Percentiles rank a stretch among this genome's conserved stretches.
Conservation (phyloP, 1,140 invertebrate genomes). For the Berghia stephanieae region DNA sequence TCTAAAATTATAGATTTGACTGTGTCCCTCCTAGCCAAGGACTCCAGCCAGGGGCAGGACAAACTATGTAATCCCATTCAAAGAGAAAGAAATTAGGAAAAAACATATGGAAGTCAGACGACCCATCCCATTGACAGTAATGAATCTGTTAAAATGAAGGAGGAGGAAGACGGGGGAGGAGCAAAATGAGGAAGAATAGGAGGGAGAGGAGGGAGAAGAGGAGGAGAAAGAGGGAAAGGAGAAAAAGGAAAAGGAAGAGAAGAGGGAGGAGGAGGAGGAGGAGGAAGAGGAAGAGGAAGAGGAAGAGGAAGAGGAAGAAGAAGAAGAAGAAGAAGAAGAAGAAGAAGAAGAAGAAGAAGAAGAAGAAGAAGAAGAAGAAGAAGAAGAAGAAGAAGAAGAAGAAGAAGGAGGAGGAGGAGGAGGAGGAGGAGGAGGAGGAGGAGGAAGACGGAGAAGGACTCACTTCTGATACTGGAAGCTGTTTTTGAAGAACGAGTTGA, state of each 20-base stretch:
- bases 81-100: too few relatives aligned
- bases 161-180: neutral
- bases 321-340: slow-evolving; percentile 13
- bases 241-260: neutral
- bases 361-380: neutral
- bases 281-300: neutral
- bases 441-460: neutral
- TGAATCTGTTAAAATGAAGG: neutral
- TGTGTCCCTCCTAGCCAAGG: too few relatives aligned
- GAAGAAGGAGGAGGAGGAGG: neutral
- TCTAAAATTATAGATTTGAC: too few relatives aligned
- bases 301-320: neutral
- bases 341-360: neutral
- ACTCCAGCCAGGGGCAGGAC: too few relatives aligned
- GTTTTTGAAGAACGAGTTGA: neutral
- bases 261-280: neutral
- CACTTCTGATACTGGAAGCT: neutral
- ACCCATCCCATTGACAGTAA: too few relatives aligned
- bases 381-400: neutral
- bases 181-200: neutral
- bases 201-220: neutral
- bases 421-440: neutral
- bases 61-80: too few relatives aligned
- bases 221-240: slow-evolving; percentile 11
- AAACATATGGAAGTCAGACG: too few relatives aligned